Evolutionary conservation across 2,113 vertebrate genomes (phyloP).

Genomic region (Oreocharis arfaki): DNA sequence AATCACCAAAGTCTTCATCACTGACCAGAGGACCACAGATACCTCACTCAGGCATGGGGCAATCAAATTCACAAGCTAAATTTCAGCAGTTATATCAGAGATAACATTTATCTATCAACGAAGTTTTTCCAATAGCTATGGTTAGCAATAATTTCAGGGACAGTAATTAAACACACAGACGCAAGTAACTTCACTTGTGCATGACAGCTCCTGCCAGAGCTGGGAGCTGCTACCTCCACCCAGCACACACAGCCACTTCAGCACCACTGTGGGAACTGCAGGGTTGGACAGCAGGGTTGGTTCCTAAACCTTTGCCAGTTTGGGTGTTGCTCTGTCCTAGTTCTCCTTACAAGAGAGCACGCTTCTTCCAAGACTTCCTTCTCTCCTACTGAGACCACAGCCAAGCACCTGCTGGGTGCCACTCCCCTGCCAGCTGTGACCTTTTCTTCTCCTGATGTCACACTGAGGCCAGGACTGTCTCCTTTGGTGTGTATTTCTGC

Average conservation of each 20-base stretch:
- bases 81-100: neutral
- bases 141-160: neutral
- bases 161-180: neutral
- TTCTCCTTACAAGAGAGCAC: neutral
- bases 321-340: neutral
- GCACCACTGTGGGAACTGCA: rapidly evolving
- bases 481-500: neutral
- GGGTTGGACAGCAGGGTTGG: neutral
- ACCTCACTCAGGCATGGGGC: neutral
- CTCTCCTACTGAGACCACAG: neutral
- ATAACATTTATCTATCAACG: neutral
- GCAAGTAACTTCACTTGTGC: neutral
- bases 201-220: neutral
- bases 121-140: neutral
- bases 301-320: neutral
- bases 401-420: neutral
- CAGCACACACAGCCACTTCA: neutral
- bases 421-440: neutral
- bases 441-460: neutral
- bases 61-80: neutral
- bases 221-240: neutral
- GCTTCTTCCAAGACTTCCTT: neutral
- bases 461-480: neutral
- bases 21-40: neutral
- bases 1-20: neutral